Conservation (phyloP, 2,113 vertebrate species). For the Dasyornis broadbenti region DNA sequence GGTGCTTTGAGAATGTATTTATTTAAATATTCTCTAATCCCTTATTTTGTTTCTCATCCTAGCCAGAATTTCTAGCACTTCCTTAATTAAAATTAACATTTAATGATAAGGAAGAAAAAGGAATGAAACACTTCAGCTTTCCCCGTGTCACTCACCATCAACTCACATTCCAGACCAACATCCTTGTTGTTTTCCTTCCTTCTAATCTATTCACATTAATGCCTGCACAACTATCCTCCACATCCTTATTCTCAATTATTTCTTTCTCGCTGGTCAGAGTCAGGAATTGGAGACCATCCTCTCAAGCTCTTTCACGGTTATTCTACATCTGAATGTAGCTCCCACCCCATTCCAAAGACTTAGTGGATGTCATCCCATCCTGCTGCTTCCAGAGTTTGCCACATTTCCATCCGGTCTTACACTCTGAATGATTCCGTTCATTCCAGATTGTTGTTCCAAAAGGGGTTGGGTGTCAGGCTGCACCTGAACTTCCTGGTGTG, state of each 20-base stretch:
- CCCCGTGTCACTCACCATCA: not conserved
- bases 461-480: too few relatives aligned
- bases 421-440: not conserved
- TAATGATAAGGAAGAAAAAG: not conserved
- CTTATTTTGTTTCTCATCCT: not conserved
- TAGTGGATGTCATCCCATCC: not conserved
- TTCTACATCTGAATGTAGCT: not conserved
- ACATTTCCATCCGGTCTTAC: not conserved
- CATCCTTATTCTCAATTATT: not conserved
- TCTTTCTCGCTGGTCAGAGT: not conserved
- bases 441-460: not conserved
- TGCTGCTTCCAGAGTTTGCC: not conserved
- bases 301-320: not conserved
- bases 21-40: not conserved
- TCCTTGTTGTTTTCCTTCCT: not conserved
- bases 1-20: not conserved
- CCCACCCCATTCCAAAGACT: not conserved
- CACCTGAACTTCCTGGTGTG: not conserved
- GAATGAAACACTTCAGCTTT: not conserved
- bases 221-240: not conserved
- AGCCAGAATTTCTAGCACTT: not conserved
- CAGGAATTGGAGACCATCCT: not conserved
- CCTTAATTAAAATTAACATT: not conserved
- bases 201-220: not conserved
- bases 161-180: not conserved